These are phyloP conservation scores for Saguinus midas DNA, from an alignment of 2,113 vertebrate species.

Conservation along the genomic window DNA sequence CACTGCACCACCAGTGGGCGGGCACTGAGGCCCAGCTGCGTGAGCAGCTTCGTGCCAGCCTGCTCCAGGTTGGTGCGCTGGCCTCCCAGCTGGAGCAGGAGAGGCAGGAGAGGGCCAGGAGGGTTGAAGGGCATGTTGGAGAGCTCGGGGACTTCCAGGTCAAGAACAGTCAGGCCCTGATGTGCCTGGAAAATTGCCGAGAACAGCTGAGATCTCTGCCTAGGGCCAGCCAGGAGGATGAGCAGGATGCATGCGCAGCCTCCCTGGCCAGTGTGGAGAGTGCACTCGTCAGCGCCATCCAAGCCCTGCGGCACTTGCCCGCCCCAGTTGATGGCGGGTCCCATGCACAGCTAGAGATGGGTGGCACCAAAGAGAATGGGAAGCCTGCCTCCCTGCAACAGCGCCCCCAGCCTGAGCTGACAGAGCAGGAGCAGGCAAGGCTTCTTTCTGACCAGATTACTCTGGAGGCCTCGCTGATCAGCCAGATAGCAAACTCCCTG, in stretches of 20 bases:
- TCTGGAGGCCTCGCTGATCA: conserved; percentile 91
- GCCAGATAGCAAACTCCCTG: conserved; percentile 91
- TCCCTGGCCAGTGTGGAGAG: conserved; percentile 87
- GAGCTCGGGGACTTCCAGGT: conserved; percentile 81
- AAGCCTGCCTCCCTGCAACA: neutral
- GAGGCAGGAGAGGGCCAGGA: conserved; percentile 78
- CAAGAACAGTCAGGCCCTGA: conserved; percentile 87
- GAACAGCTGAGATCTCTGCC: conserved; percentile 88
- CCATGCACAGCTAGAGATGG: conserved; percentile 30
- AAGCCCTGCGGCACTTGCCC: conserved; percentile 82
- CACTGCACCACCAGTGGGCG: conserved; percentile 85
- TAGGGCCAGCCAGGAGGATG: conserved; percentile 75
- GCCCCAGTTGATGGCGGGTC: neutral
- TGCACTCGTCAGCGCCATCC: conserved; percentile 84
- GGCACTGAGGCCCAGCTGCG: conserved; percentile 83
- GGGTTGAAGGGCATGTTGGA: conserved; percentile 72
- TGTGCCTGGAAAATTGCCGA: conserved; percentile 89
- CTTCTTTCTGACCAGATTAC: conserved; percentile 90
- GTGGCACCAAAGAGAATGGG: neutral
- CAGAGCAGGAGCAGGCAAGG: conserved; percentile 82
- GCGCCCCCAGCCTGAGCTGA: conserved; percentile 21
- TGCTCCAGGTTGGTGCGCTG: conserved; percentile 84
- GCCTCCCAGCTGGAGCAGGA: conserved; percentile 83
- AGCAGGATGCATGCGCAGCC: conserved; percentile 77
- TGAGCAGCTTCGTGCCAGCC: conserved; percentile 87